Base-by-base conservation (phyloP, 2,888 invertebrate species). In the Ornithoptera alexandrae region DNA sequence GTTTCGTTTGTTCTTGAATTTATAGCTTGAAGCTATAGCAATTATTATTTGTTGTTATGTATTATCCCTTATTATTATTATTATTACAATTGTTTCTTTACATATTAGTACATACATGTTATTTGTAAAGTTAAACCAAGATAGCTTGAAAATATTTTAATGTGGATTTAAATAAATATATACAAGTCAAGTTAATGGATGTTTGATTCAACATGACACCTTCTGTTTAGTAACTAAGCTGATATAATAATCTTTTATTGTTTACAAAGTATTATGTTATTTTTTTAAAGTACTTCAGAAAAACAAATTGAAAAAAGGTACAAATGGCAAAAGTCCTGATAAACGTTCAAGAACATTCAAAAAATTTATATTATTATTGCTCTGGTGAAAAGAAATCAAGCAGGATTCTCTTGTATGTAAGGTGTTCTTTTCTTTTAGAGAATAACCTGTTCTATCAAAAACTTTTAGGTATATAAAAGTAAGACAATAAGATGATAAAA, bases 111-210 rank as follows among this genome's bases (percentile, higher is more conserved):
- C 75, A 81, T 79, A 81, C 75, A 81, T 80, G 79, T 84, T 85
- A 79, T 81, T 81, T 83, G 78, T 80, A 79, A 82, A 82, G 79
- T 81, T 79, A 79, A 78, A 83, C 75, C 76, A 78, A 81, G 75
- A 81, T 84, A 86, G 84, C 84, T 85, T 86, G 76, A 81, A 81
- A 81, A 83, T 83, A 81, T 86, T 87, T 87, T 83, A 84, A 84
- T 88, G 85, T 87, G 84, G 78, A 85, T 83, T 84, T 79, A 86
- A 82, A 84, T 82, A 83, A 84, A 83, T 79, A 84, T 82, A 81
- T 82, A 84, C 81, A 85, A 79, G 81, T 85, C 81, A 82, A 81
- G 75, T 77, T 73, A 69, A 68, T 73, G 67, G 57, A 72, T 76
- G 72, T 74, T 75, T 78, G 58, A 72, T 75, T 74, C 71, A 15